Evolutionary conservation across 2,888 invertebrate genomes (phyloP), one percentile per base, ranked within the genome.

Genomic region (Electrophaes corylata): DNA sequence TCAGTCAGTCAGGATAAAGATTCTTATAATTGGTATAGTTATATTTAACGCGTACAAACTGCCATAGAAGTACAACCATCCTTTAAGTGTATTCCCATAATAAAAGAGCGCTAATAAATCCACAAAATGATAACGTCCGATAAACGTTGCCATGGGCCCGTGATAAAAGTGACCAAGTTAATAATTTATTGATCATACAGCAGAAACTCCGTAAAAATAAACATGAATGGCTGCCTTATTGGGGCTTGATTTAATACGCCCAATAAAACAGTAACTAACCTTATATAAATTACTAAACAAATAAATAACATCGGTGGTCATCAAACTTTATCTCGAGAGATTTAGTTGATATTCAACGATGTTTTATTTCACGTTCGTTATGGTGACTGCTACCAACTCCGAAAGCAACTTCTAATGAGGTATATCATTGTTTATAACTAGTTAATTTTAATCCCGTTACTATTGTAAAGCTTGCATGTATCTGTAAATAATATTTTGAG

Each of bases 211-310:
- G 90, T 90, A 91, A 91, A 91, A 91, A 91, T 91, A 90, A 90
- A 91, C 91, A 91, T 88, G 87, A 91, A 91, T 91, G 89, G 86
- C 86, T 89, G 91, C 91, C 91, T 91, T 90, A 91, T 91, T 91
- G 91, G 86, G 86, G 81, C 89, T 86, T 91, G 91, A 91, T 91
- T 91, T 91, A 91, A 91, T 90, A 85, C 84, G 75, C 73, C 77
- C 83, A 90, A 91, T 91, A 91, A 91, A 91, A 91, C 91, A 86
- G 90, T 91, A 89, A 91, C 91, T 89, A 91, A 91, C 90, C 89
- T 88, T 89, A 91, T 88, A 91, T 91, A 91, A 90, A 91, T 91
- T 91, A 90, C 86, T 88, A 84, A 91, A 88, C 90, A 90, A 90
- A 91, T 91, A 91, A 91, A 91, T 90, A 91, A 91, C 88, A 81